These are phyloP conservation scores for Cheilosia pagana DNA, from an alignment of 2,888 invertebrate species.

Conservation along the genomic window DNA sequence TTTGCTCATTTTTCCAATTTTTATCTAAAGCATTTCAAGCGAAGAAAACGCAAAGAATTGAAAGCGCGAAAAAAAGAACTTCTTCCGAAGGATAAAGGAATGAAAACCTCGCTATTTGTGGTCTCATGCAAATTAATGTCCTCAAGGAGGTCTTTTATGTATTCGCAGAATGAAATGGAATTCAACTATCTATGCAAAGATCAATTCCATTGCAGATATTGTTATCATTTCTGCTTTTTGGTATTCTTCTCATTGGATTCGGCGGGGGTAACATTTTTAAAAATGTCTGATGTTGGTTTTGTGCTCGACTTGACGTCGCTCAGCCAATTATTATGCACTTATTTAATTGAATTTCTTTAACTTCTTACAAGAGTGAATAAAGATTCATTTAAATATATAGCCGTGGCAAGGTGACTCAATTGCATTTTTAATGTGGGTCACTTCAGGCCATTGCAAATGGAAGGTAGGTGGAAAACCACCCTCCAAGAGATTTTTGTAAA, in stretches of 20 bases:
- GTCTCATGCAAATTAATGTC: constrained; percentile 67
- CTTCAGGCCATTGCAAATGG: too few species aligned
- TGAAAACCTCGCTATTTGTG: constrained; percentile 51
- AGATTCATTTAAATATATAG: too few species aligned
- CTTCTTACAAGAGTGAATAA: too few species aligned
- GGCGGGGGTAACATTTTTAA: neutral
- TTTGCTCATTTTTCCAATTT: constrained; percentile 56
- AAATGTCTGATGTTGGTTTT: neutral
- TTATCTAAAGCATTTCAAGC: constrained; percentile 50
- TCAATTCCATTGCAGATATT: constrained; percentile 1
- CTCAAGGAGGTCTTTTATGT: constrained; percentile 21
- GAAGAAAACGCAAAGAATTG: constrained; percentile 16
- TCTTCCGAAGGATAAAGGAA: constrained; percentile 35
- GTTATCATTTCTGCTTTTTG: neutral
- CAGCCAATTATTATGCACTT: neutral
- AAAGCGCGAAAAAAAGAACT: neutral
- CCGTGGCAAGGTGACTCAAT: too few species aligned
- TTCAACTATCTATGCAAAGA: neutral
- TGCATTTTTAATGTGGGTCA: too few species aligned
- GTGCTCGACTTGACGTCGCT: too few species aligned
- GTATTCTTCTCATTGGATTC: neutral
- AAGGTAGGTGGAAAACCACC: too few species aligned
- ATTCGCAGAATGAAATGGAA: neutral
- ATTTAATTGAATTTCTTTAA: too few species aligned
- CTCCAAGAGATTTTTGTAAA: too few species aligned